Evolutionary conservation across 2,797 vertebrate genomes (phyloP).

Genomic region (Pseudochirops cupreus): DNA sequence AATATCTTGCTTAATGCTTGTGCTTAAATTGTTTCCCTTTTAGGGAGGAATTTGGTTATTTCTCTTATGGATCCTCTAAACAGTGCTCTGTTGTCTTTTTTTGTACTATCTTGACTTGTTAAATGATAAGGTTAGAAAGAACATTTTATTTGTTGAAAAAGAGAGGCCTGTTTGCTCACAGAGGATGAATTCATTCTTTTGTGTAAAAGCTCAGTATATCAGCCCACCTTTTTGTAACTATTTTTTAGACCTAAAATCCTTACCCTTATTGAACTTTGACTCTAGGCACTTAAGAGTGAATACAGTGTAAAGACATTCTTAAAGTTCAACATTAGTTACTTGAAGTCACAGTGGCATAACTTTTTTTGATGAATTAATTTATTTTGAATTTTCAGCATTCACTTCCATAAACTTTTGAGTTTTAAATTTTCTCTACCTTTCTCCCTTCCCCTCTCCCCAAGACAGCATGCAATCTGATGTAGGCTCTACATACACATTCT

Average conservation of each 20-base stretch:
- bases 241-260: neutral
- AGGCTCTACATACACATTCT: too few relatives aligned
- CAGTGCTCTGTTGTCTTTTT: neutral
- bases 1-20: neutral
- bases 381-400: too few relatives aligned
- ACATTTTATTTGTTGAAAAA: neutral
- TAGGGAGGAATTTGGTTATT: neutral
- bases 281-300: neutral
- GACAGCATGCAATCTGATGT: too few relatives aligned
- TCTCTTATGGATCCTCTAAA: neutral
- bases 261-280: neutral
- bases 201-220: neutral
- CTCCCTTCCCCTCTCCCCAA: too few relatives aligned
- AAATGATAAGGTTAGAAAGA: neutral
- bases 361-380: too few relatives aligned
- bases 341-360: neutral
- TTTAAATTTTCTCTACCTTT: too few relatives aligned
- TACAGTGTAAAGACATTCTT: neutral
- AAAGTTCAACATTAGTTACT: neutral
- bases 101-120: neutral
- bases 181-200: neutral
- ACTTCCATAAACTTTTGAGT: too few relatives aligned
- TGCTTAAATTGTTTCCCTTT: neutral
- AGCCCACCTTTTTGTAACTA: neutral
- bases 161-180: neutral